Evolutionary conservation across 2,888 invertebrate genomes (phyloP).

Genomic region (Amphipoea oculea): DNA sequence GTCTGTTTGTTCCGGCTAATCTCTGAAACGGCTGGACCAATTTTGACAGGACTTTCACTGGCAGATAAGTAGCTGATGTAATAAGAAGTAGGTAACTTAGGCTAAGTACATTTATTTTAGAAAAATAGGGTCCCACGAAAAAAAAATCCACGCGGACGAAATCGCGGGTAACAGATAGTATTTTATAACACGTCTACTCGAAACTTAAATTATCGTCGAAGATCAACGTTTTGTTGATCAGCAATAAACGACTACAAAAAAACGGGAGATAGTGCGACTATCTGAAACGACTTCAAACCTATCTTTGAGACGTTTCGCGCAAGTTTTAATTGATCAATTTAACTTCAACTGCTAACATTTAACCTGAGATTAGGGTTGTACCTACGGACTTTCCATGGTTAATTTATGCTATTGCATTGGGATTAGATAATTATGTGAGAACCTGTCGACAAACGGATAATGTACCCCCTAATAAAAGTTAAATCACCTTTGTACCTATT

Average conservation of each 20-base stretch:
- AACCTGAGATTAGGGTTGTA: conserved; percentile 73
- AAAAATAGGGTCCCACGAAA: too few species aligned
- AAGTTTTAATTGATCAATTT: conserved; percentile 89
- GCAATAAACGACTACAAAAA: conserved; percentile 33
- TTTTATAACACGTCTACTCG: background rate
- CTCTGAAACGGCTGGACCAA: too few species aligned
- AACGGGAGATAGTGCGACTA: conserved; percentile 43
- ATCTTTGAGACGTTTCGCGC: conserved; percentile 69
- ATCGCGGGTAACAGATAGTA: background rate
- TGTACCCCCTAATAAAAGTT: background rate
- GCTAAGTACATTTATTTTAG: too few species aligned
- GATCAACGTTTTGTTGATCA: background rate
- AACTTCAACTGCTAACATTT: conserved; percentile 80
- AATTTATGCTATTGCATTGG: conserved; percentile 24
- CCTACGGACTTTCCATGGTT: conserved; percentile 27
- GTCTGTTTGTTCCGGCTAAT: too few species aligned
- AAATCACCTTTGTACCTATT: too few species aligned
- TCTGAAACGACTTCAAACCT: conserved; percentile 66
- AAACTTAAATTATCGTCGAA: background rate
- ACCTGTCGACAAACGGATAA: background rate
- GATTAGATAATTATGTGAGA: conserved; percentile 11
- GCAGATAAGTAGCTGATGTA: too few species aligned
- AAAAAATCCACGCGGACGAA: too few species aligned
- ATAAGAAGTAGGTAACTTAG: too few species aligned
- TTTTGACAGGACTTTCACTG: too few species aligned